Percentiles rank a stretch among this genome's conserved stretches.
These are phyloP conservation scores for Hoplias malabaricus DNA, from an alignment of 2,113 vertebrate species.

Conservation along the genomic window DNA sequence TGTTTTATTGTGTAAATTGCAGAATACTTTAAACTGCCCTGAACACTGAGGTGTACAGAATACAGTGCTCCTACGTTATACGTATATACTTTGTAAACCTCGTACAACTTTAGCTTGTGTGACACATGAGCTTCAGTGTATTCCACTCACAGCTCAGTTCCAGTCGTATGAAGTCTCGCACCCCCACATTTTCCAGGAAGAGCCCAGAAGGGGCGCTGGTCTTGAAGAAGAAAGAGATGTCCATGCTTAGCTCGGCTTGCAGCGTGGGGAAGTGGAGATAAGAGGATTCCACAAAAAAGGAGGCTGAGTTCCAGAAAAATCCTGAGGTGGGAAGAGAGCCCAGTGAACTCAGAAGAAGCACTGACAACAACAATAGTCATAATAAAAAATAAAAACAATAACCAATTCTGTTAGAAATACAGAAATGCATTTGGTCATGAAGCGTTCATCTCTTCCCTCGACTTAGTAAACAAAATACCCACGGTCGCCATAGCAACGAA, in stretches of 20 bases:
- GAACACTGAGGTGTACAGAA: too few relatives aligned
- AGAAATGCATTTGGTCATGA: constrained; percentile 46
- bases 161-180: constrained; percentile 89
- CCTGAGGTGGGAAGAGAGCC: constrained; percentile 71
- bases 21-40: too few relatives aligned
- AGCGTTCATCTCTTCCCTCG: constrained; percentile 12
- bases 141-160: constrained; percentile 91
- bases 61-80: too few relatives aligned
- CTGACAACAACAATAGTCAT: background rate
- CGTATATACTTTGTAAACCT: too few relatives aligned
- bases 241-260: constrained; percentile 84
- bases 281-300: constrained; percentile 88
- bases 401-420: constrained; percentile 1
- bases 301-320: constrained; percentile 91
- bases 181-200: constrained; percentile 92
- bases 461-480: constrained; percentile 74
- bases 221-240: constrained; percentile 97
- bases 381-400: background rate
- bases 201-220: constrained; percentile 84
- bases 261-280: constrained; percentile 92
- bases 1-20: too few relatives aligned
- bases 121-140: background rate
- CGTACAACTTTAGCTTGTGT: too few relatives aligned
- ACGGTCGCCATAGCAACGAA: constrained; percentile 98
- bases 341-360: background rate